Conservation (phyloP, 2,888 invertebrate genomes). For the Autographa pulchrina region DNA sequence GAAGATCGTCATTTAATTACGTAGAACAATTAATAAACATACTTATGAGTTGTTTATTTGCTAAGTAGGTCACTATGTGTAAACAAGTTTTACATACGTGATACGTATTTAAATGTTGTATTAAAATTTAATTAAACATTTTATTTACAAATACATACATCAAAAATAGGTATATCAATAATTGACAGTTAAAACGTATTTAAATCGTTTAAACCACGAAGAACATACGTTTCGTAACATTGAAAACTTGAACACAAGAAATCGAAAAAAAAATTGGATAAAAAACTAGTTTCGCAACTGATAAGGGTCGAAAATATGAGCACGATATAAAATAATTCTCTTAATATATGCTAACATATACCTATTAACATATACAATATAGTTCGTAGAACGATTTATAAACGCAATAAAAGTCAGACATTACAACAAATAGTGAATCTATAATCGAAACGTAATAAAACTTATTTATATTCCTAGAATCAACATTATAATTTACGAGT, state of each 20-base stretch:
- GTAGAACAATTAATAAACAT: constrained; percentile 36
- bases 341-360: constrained; percentile 2
- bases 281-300: constrained; percentile 25
- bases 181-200: no score
- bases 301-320: neutral
- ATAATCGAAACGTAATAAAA: constrained; percentile 32
- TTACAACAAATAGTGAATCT: constrained; percentile 33
- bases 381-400: constrained; percentile 41
- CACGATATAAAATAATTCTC: neutral
- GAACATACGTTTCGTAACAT: no score
- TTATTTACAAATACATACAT: no score
- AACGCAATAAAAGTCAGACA: constrained; percentile 43
- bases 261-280: neutral
- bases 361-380: constrained; percentile 25
- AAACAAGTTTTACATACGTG: neutral
- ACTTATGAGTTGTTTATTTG: constrained; percentile 19
- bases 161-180: no score
- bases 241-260: no score
- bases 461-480: constrained; percentile 15
- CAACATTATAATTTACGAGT: constrained; percentile 47
- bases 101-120: no score
- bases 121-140: no score
- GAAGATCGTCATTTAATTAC: constrained; percentile 28
- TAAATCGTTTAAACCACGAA: no score
- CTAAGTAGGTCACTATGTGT: neutral